Evolutionary conservation across 2,888 invertebrate genomes (phyloP), one percentile per base, ranked within the genome.

Genomic region (Andrena bicolor): DNA sequence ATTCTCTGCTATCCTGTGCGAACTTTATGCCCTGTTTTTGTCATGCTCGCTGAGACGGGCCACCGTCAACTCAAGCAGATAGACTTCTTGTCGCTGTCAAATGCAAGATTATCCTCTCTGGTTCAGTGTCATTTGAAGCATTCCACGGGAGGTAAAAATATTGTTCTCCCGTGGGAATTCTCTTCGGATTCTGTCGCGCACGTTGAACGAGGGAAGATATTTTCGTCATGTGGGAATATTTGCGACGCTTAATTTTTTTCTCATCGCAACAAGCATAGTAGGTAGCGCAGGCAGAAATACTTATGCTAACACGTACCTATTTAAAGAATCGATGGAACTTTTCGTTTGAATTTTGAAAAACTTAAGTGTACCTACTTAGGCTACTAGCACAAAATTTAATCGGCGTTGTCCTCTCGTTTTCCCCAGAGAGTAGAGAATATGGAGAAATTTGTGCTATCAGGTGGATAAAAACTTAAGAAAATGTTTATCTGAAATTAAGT

Each of bases 51-150:
- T 3, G 26, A 30, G 68, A 56, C 26, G 51, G 26, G 16, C 13
- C 23, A 26, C 35, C 32, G 49, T 10, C 69, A 28, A n/a, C 41
- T 20, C 71, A 53, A 48, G 41, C 51, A 26, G 65, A 32, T 49
- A 58, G 16, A 53, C 35, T 80, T 78, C 71, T 71, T 78, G 71
- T 32, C 41, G 16, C 48, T 71, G 71, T 80, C 71, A 72, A 78
- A 79, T 66, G 65, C 71, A 80, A 80, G 71, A 80, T 80, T 66
- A 78, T 66, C 61, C 61, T 41, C 23, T 13, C 63, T 28, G 65
- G 23, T 65, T 41, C 58, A 10, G 30, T 49, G 41, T 56, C 48
- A 26, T 58, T 77, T 69, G 5, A 28, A 58, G 35, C 26, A 32
- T 35, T 60, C 49, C 35, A 4, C n/a, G 26, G 16, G 16, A 13